A percentile compares a stretch with the other conserved stretches of the same genome.
Evolutionary conservation across 2,888 invertebrate species (phyloP).

Genomic region (Drosophila borborema): DNA sequence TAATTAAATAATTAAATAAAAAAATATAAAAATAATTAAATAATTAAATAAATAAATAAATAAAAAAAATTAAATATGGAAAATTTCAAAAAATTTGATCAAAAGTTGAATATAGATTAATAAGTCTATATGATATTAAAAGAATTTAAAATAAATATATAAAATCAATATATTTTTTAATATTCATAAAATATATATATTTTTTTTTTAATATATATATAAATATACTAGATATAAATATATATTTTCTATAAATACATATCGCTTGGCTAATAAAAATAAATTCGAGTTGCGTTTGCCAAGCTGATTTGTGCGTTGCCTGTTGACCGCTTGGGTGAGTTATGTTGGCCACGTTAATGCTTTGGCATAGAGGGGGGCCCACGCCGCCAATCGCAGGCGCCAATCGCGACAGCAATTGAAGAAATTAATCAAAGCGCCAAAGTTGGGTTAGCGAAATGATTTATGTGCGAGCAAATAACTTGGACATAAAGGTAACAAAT

Average conservation of each 20-base stretch:
- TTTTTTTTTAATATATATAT: not conserved
- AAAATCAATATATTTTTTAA: no score
- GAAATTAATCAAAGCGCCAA: slow-evolving; percentile 77
- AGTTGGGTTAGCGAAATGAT: slow-evolving; percentile 65
- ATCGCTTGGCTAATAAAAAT: not conserved
- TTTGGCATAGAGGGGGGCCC: slow-evolving; percentile 32
- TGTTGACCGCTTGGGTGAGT: slow-evolving; percentile 60
- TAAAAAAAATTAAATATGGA: no score
- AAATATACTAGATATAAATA: not conserved
- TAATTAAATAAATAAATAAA: no score
- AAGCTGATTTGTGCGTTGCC: slow-evolving; percentile 30
- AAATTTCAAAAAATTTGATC: no score
- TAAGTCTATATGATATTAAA: no score
- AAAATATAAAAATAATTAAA: no score
- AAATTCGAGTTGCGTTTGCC: slow-evolving; percentile 18
- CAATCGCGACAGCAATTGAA: slow-evolving; percentile 74
- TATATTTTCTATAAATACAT: not conserved
- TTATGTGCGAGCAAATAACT: slow-evolving; percentile 76
- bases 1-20: no score
- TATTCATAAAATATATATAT: no score
- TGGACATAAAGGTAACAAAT: slow-evolving; percentile 79
- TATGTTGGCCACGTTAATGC: slow-evolving; percentile 47
- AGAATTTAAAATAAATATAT: no score
- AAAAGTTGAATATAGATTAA: no score
- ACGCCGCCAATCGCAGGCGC: slow-evolving; percentile 51